Evolutionary conservation across 2,113 vertebrate species (phyloP).

Genomic region (Chroicocephalus ridibundus): DNA sequence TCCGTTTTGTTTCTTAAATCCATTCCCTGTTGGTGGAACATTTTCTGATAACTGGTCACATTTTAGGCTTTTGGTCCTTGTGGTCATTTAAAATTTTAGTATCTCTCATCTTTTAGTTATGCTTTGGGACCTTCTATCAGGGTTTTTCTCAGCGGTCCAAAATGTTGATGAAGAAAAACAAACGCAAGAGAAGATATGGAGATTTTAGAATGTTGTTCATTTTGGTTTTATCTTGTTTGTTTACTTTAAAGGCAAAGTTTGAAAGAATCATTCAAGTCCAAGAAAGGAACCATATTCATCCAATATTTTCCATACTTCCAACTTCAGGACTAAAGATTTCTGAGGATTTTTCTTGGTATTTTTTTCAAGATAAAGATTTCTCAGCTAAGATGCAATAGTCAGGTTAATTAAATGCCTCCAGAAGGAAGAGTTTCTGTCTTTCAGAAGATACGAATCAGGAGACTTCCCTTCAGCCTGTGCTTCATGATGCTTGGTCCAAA

Average conservation of each 20-base stretch:
- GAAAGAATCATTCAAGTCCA: neutral
- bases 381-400: neutral
- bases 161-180: neutral
- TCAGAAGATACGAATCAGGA: neutral
- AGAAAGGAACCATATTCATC: neutral
- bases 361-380: neutral
- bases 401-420: neutral
- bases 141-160: neutral
- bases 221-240: neutral
- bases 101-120: neutral
- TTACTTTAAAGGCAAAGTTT: neutral
- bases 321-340: neutral
- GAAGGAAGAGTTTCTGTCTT: neutral
- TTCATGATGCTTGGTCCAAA: neutral
- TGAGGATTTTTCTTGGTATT: neutral
- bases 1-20: neutral
- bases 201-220: neutral
- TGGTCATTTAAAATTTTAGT: neutral
- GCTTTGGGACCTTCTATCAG: neutral
- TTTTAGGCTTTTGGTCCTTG: neutral
- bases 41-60: neutral
- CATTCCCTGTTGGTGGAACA: neutral
- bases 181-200: fast-evolving
- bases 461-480: neutral
- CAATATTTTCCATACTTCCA: neutral